Evolutionary conservation across 2,888 invertebrate species (phyloP), one percentile per base, ranked within the genome.

Genomic region (Notodonta dromedarius): DNA sequence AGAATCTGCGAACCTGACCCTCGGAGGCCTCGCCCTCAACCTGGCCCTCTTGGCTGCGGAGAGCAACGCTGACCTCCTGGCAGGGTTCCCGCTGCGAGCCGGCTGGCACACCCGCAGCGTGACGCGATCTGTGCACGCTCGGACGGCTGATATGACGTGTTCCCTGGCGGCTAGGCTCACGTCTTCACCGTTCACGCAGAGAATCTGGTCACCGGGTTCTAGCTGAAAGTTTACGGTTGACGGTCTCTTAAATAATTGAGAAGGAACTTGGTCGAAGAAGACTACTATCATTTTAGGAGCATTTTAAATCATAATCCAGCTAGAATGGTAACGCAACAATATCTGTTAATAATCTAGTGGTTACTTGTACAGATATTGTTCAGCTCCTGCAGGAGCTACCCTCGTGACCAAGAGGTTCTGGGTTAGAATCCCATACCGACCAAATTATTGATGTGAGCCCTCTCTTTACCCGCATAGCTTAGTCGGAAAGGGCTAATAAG

Each of bases 121-220:
- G 5, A 98, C 98, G 53, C 95, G 94, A 5, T 96, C 95, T 44
- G 96, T 94, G 86, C 98, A 98, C 0, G 97, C 96, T 48, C 98
- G 95, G 48, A 98, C 98, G 72, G 98, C 94, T 50, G 97, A 96
- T 73, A 98, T 98, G 55, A 98, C 98, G 86, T 97, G 97, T 85
- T 98, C 98, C 44, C 98, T 94, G 0, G 98, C 97, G 3, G 98
- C 97, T 56, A 95, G 90, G 84, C 96, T 96, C 12, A 98, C 98
- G 84, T 98, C 98, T 87, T 98, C 97, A 1, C 97, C 98, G 85
- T 98, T 98, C 56, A 98, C 98, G 73, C 96, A 95, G 48, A 98
- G 94, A 77, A 98, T 98, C 87, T 98, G 98, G 86, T 98, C 98
- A 6, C 98, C 98, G 0, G 98, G 98, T 79, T 97, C 95, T 66